Base-by-base conservation (phyloP, 2,113 vertebrate genomes). In the Miniopterus natalensis region DNA sequence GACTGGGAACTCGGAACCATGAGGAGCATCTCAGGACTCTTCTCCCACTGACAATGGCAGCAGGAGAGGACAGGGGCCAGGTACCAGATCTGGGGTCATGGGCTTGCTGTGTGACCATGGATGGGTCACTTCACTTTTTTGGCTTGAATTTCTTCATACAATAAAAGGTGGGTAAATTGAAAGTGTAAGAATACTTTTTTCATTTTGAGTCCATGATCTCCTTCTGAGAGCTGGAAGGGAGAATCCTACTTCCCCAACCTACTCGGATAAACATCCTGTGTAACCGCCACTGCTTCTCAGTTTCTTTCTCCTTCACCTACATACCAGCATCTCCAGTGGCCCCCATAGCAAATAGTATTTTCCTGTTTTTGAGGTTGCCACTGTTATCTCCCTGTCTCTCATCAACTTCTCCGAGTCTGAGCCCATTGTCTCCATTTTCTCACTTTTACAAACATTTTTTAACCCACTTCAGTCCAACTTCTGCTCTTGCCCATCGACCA, bases 371-470 rank as follows among this genome's bases (percentile, higher is more conserved):
- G 3, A 42, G 18, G 36, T 20, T 36, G 31, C 25, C 40, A 85
- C 31, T 14, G 0, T 15, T 86, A 31, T 0, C 3, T n/a, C 14
- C 14, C 27, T 1, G 1, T 81, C 9, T 66, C 12, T 49, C 49
- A 84, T 5, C 23, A 47, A 11, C 29, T 63, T 45, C 23, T 47
- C 74, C 25, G 12, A 68, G 45, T 55, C 74, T 78, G 17, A 95
- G n/a, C 10, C 11, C 53, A 73, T 5, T 42, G 6, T 81, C 40
- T 90, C 75, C 21, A n/a, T 68, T 70, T 85, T 51, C 45, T 77
- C 73, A 70, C 17, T 79, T 49, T 49, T 23, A n/a, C 14, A 31
- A 20, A 36, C 18, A 36, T 18, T 40, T 83, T 89, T 65, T 29
- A 74, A 90, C 21, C 14, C 40, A 57, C 1, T 21, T 77, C 8